Conservation (phyloP, 2,797 vertebrate species). For the Gambelia wislizenii region DNA sequence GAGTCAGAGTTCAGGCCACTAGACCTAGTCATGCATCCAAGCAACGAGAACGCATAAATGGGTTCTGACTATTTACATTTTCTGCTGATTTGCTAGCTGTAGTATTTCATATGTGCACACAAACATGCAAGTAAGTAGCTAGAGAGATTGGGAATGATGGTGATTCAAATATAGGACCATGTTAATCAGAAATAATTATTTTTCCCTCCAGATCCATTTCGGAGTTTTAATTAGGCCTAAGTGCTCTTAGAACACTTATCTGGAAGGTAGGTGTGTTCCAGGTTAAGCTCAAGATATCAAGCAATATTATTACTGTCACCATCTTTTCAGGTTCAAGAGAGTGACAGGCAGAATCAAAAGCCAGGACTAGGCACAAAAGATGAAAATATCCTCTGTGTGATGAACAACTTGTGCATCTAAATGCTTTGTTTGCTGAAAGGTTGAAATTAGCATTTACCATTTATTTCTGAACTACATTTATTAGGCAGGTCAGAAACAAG, state of each 20-base stretch:
- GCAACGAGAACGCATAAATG: background rate
- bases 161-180: background rate
- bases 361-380: constrained; percentile 2
- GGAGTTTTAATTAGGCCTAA: background rate
- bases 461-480: constrained; percentile 15
- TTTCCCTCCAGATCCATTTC: no score
- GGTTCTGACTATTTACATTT: background rate
- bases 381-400: background rate
- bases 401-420: background rate
- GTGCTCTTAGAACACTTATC: background rate
- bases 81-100: background rate
- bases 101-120: background rate
- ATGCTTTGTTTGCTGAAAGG: constrained; percentile 6
- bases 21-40: background rate
- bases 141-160: background rate
- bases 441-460: constrained; percentile 8
- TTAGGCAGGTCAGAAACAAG: constrained; percentile 7
- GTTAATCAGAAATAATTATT: background rate
- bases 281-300: background rate
- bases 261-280: background rate
- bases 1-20: background rate
- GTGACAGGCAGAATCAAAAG: constrained; percentile 27
- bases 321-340: constrained; percentile 19
- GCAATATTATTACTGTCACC: background rate
- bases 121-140: background rate